Base-by-base conservation (phyloP, 2,113 vertebrate genomes). In the Takifugu flavidus region DNA sequence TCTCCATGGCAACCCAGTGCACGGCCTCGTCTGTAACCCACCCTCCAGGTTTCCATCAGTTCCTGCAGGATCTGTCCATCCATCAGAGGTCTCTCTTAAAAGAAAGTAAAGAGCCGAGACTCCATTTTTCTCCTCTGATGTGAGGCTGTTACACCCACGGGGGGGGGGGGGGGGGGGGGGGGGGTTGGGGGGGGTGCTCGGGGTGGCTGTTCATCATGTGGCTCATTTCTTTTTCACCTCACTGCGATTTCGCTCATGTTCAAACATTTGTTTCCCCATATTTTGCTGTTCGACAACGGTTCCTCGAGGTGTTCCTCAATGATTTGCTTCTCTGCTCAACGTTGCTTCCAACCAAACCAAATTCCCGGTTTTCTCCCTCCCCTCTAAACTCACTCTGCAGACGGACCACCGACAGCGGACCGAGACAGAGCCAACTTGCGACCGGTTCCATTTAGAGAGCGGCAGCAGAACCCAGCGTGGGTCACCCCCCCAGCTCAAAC, bases 1-100 rank as follows among this genome's bases (percentile, higher is more conserved):
- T 89, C 84, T 52, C 88, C 85, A 82, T 88, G 77, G 85, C 75
- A 87, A 90, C 88, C 58, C 2, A 8, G 25, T 62, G 72, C 56
- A 60, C 7, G 1, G 68, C 64, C 56, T 67, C 29, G 76, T 83
- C 81, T 88, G 70, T 54, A 56, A 75, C 69, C 71, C 2, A 67
- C 71, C 60, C 64, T 62, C 70, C 70, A 70, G 67, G 57, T 74
- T 83, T 77, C 65, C 66, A 67, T 68, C 77, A 62, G 52, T 72
- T 74, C 75, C 59, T 20, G 20, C 20, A 20, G 34, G 34, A 39
- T 51, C 14, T 5, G 45, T 60, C 31, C 29, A 25, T 65, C 58
- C 34, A n/a, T 45, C 39, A 26, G 13, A 13, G 13, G 44, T 29
- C 43, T 13, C 39, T 31, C 6, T 27, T 4, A 3, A 49, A 0